Base-by-base conservation (phyloP, 2,888 invertebrate species). In the Cheilosia impressa region DNA sequence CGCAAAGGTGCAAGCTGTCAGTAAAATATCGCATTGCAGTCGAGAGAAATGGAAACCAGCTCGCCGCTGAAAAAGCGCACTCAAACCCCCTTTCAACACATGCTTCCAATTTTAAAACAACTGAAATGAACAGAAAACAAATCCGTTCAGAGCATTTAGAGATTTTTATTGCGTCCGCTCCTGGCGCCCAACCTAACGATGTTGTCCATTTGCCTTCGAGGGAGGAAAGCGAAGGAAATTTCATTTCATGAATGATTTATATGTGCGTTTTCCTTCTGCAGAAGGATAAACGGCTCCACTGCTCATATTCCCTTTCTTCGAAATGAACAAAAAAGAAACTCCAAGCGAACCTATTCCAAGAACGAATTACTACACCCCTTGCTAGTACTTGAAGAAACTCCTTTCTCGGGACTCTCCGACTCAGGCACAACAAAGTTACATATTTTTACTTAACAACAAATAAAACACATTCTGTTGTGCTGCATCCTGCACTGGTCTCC, bases 231-330 rank as follows among this genome's bases (percentile, higher is more conserved):
- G 77, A 71, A 71, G 62, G 68, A 78, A 77, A 82, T 71, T 77
- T 77, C 60, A 82, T 82, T 78, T 78, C 78, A 53, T 55, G 72
- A 72, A 78, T 78, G 82, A 78, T 68, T 83, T 83, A 83, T 83
- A 68, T 68, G 50, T 73, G 62, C 47, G 27, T 50, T 72, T 10
- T 43, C 17, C 68, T 43, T 43, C 68, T 68, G 68, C 45, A 83
- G 68, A 52, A 17, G 72, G 82, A 83, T 78, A 78, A 83, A 78
- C 82, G 78, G 72, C 68, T 68, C 50, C 62, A 83, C 66, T 43
- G 78, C 78, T 78, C 66, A 68, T 68, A 73, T 77, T 50, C 77
- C 24, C 17, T 6, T 15, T n/a, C 7, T 13, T 31, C n/a, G 7
- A 31, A 24, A 19, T 9, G 10, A 65, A 38, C 15, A n/a, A 13